phyloP scores from a whole-genome alignment of 2,888 invertebrate species.

The Ashinkailepas kermadecensis region DNA sequence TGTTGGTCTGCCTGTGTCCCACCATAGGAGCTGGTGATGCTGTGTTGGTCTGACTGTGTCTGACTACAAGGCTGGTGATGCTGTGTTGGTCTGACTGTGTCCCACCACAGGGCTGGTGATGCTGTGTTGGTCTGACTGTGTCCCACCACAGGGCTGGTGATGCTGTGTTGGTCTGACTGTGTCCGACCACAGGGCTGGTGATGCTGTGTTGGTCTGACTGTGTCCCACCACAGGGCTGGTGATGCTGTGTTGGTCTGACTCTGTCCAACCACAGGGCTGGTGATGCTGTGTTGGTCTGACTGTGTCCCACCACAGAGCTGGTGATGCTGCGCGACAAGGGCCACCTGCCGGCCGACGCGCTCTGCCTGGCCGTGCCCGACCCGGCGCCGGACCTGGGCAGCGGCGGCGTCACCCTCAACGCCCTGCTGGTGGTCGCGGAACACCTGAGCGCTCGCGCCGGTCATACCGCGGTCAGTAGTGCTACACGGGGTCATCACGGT shows the following conservation, averaged over 20 bases:
- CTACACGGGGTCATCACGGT: too few species aligned
- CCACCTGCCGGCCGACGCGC: constrained; percentile 3
- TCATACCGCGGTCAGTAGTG: constrained; percentile 40
- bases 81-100: too few species aligned
- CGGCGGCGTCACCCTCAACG: constrained; percentile 49
- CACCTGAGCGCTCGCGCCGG: constrained; percentile 44
- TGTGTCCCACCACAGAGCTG: constrained; percentile 9
- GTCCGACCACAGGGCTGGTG: background rate
- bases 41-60: too few species aligned
- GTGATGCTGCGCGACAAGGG: constrained; percentile 8
- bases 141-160: too few species aligned
- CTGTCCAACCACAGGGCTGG: too few species aligned
- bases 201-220: background rate
- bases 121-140: too few species aligned
- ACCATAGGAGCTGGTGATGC: too few species aligned
- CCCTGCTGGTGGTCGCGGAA: constrained; percentile 46
- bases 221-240: background rate
- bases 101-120: too few species aligned
- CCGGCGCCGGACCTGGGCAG: constrained; percentile 44
- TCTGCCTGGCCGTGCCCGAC: constrained; percentile 35
- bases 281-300: background rate
- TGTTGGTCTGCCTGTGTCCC: too few species aligned
- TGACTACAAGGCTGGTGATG: too few species aligned
- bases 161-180: background rate
- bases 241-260: background rate